Evolutionary conservation across 2,797 vertebrate species (phyloP).

Genomic region (Nasua narica): DNA sequence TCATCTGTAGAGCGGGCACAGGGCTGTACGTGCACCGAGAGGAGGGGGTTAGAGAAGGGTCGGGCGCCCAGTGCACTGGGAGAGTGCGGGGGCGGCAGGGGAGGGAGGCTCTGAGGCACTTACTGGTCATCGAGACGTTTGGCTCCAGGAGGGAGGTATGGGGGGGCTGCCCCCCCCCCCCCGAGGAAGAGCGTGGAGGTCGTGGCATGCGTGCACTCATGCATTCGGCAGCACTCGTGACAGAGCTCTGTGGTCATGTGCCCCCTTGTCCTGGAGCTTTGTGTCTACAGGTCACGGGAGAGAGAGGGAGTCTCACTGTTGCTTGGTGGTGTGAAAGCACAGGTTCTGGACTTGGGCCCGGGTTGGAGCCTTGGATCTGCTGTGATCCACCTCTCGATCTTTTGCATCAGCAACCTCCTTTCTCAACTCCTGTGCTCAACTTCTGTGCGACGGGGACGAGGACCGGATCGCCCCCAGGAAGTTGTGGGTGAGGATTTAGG

Average conservation of each 20-base stretch:
- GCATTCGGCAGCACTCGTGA: not conserved
- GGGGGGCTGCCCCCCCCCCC: too few species aligned
- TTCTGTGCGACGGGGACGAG: not conserved
- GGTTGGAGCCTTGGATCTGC: not conserved
- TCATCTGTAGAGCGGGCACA: not conserved
- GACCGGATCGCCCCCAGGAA: not conserved
- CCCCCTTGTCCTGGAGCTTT: not conserved
- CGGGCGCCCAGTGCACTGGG: accelerated
- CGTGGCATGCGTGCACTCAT: not conserved
- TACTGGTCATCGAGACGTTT: not conserved
- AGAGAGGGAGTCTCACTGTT: not conserved
- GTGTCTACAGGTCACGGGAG: not conserved
- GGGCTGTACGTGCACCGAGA: not conserved
- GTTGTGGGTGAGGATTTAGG: not conserved
- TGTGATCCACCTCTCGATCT: not conserved
- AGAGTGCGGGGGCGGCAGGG: accelerated
- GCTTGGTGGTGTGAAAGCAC: not conserved
- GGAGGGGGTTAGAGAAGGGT: not conserved
- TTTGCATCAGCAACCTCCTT: not conserved
- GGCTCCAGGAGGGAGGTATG: too few species aligned
- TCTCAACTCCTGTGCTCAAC: not conserved
- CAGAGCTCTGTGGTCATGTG: not conserved
- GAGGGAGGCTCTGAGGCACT: too few species aligned
- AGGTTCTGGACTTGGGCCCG: not conserved
- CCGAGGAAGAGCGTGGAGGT: too few species aligned